Conservation (phyloP, 2,797 vertebrate genomes). For the Rhabdophis nuchalis region DNA sequence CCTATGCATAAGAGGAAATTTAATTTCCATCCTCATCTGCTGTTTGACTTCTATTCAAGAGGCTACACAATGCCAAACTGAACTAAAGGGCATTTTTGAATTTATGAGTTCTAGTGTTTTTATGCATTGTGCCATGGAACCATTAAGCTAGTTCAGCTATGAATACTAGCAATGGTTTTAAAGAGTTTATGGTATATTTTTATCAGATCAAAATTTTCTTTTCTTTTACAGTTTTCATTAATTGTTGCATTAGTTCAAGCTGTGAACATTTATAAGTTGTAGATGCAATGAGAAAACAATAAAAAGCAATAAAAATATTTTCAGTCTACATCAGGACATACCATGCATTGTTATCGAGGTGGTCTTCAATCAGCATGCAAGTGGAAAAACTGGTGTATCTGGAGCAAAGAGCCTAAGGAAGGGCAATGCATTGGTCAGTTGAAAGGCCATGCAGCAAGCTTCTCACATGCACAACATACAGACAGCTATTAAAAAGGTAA, state of each 20-base stretch:
- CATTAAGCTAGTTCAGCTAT: conserved; percentile 11
- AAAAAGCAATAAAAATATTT: conserved; percentile 13
- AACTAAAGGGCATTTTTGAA: conserved; percentile 28
- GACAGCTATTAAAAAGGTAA: conserved; percentile 3
- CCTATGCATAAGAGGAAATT: conserved; percentile 64
- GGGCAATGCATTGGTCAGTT: conserved; percentile 61
- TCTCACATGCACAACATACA: conserved; percentile 48
- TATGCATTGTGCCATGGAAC: conserved; percentile 42
- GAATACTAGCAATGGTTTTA: conserved; percentile 51
- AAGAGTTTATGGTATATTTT: conserved; percentile 3
- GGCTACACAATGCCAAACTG: conserved; percentile 57
- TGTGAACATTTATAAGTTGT: conserved; percentile 24
- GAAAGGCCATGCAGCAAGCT: conserved; percentile 67
- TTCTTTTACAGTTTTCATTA: conserved; percentile 23
- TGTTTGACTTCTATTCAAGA: conserved; percentile 65
- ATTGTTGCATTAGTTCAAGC: conserved; percentile 27
- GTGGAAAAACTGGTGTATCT: conserved; percentile 67
- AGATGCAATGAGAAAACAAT: conserved; percentile 38
- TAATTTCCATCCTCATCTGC: conserved; percentile 67
- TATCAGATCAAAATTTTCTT: neutral
- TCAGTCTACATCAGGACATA: conserved; percentile 63
- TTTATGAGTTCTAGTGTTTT: conserved; percentile 51
- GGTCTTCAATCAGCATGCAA: conserved; percentile 66
- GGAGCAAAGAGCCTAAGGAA: conserved; percentile 66
- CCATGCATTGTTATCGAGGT: conserved; percentile 67